These are phyloP conservation scores for Muscicapa striata DNA, from an alignment of 2,797 vertebrate species.

Conservation along the genomic window DNA sequence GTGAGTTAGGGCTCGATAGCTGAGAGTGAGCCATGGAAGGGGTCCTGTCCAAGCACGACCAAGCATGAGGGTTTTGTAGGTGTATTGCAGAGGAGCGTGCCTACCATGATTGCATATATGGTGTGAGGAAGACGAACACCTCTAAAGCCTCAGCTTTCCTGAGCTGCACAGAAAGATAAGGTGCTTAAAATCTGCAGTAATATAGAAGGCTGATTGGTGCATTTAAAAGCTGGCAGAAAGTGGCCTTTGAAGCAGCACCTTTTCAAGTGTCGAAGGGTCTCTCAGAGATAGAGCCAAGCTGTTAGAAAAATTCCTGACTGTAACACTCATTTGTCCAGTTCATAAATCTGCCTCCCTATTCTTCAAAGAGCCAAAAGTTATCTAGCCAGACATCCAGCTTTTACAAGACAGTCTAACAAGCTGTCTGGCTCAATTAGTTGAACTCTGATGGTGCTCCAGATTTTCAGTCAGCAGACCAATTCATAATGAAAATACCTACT, in stretches of 20 bases:
- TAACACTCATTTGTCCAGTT: conserved; percentile 36
- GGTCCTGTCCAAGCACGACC: neutral
- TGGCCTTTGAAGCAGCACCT: conserved; percentile 23
- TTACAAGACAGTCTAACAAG: conserved; percentile 63
- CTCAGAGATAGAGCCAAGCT: conserved; percentile 16
- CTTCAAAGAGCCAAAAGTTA: conserved; percentile 59
- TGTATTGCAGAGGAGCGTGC: fast-evolving
- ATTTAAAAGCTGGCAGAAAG: neutral
- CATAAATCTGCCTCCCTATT: conserved; percentile 57
- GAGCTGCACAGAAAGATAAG: neutral
- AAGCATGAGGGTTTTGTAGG: neutral
- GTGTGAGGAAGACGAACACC: fast-evolving
- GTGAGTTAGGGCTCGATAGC: neutral
- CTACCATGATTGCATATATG: fast-evolving
- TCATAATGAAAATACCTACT: conserved; percentile 48
- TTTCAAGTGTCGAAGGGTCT: conserved; percentile 26
- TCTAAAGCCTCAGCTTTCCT: neutral
- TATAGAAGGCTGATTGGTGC: neutral
- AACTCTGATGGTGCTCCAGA: conserved; percentile 57
- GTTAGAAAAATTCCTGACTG: conserved; percentile 39
- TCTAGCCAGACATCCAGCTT: conserved; percentile 66
- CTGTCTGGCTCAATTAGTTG: conserved; percentile 64
- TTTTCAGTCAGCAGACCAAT: conserved; percentile 56
- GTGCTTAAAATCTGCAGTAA: neutral
- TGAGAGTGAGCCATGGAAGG: neutral